phyloP scores from a whole-genome alignment of 2,797 vertebrate species.

The Parauchenoglanis punctatus region DNA sequence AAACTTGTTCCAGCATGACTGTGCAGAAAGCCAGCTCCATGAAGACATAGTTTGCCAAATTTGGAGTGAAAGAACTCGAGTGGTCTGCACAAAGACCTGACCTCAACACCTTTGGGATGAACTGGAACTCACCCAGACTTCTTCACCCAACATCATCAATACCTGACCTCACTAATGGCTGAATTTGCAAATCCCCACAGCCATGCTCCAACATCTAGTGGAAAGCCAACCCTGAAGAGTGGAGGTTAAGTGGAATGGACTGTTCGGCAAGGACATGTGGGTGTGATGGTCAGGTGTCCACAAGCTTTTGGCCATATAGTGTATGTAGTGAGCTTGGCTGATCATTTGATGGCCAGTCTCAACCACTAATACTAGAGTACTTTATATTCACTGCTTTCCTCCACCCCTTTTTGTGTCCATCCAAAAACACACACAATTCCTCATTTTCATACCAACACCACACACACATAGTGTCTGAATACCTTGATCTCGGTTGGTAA shows the following conservation, averaged over 20 bases:
- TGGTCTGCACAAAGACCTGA: background rate
- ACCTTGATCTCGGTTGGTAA: slow-evolving; percentile 32
- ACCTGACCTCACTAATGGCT: background rate
- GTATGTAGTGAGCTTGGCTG: background rate
- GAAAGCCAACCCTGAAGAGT: background rate
- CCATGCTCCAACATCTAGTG: background rate
- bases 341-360: background rate
- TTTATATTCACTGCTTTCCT: slow-evolving; percentile 22
- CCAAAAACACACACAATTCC: background rate
- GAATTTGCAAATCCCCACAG: background rate
- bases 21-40: no score
- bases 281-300: slow-evolving; percentile 6
- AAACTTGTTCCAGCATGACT: no score
- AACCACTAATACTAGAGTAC: slow-evolving; percentile 20
- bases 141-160: background rate
- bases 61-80: no score
- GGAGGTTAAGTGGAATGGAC: background rate
- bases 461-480: slow-evolving; percentile 23
- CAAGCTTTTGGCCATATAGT: background rate
- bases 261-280: background rate
- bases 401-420: slow-evolving; percentile 13
- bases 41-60: no score
- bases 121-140: background rate
- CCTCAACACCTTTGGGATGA: background rate
- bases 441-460: slow-evolving; percentile 10